Conservation (phyloP, 2,888 invertebrate genomes). For the Drosophila atripex region DNA sequence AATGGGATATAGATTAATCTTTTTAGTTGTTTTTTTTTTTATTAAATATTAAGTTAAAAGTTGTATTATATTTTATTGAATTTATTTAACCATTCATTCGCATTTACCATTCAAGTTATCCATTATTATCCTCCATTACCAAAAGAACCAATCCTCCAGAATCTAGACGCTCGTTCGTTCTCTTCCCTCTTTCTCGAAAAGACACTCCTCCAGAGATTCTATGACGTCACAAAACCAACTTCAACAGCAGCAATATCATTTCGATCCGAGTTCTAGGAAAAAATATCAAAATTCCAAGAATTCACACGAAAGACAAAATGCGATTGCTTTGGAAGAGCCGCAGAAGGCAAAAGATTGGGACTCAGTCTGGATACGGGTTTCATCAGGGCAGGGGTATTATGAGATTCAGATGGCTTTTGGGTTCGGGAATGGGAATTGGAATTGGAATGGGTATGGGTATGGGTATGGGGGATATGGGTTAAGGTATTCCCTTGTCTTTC, state of each 20-base stretch:
- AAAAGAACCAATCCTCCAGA: neutral
- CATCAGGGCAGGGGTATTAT: neutral
- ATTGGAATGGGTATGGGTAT: neutral
- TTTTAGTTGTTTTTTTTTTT: neutral
- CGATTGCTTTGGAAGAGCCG: constrained; percentile 49
- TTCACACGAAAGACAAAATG: constrained; percentile 76
- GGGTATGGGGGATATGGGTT: constrained; percentile 26
- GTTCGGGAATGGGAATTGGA: neutral
- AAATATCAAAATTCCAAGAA: constrained; percentile 81
- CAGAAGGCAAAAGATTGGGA: neutral
- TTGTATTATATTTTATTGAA: neutral
- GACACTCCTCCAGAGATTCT: constrained; percentile 6
- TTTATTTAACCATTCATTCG: neutral
- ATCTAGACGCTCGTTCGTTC: neutral
- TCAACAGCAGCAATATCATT: constrained; percentile 20
- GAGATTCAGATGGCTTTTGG: neutral
- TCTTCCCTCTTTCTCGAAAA: neutral
- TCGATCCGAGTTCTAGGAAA: constrained; percentile 79
- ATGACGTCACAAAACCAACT: constrained; percentile 59
- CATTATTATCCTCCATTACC: neutral
- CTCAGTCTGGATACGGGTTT: neutral
- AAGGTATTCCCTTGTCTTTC: constrained; percentile 81
- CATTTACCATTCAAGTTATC: neutral
- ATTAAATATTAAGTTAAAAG: neutral
- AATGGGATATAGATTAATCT: neutral